Evolutionary conservation across 2,797 vertebrate genomes (phyloP).

Genomic region (Spinus pinus): DNA sequence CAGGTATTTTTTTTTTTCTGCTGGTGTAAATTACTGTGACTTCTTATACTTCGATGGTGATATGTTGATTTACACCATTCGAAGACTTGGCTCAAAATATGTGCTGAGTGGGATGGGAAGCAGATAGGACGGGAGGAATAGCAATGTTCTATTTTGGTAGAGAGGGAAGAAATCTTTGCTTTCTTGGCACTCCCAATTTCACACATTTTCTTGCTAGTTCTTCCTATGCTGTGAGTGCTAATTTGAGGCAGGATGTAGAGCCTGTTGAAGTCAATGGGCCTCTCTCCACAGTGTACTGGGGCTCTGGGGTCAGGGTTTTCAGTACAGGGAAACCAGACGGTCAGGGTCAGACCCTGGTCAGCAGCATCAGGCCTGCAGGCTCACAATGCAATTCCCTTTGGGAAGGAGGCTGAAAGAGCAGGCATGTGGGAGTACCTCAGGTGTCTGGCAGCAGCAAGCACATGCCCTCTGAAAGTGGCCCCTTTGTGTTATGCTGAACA

Average conservation of each 20-base stretch:
- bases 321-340: rapidly evolving
- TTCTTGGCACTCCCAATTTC: slow-evolving; percentile 52
- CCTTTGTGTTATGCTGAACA: background rate
- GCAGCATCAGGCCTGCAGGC: rapidly evolving
- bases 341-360: background rate
- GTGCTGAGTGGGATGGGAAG: slow-evolving; percentile 58
- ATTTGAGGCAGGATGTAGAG: slow-evolving; percentile 42
- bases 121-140: slow-evolving; percentile 42
- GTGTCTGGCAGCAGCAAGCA: background rate
- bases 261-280: slow-evolving; percentile 32
- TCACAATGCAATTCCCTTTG: background rate
- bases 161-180: slow-evolving; percentile 55
- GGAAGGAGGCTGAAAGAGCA: background rate
- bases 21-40: slow-evolving; percentile 64
- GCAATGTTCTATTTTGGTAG: slow-evolving; percentile 62
- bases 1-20: slow-evolving; percentile 46
- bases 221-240: slow-evolving; percentile 47
- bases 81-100: slow-evolving; percentile 54
- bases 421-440: background rate
- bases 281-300: background rate
- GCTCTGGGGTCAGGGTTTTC: background rate
- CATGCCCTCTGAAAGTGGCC: background rate
- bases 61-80: slow-evolving; percentile 49
- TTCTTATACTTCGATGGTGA: slow-evolving; percentile 46
- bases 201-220: slow-evolving; percentile 52